A percentile compares a stretch with the other conserved stretches of the same genome.
phyloP scores from a whole-genome alignment of 2,888 invertebrate species.

The Sarcophaga carnaria region DNA sequence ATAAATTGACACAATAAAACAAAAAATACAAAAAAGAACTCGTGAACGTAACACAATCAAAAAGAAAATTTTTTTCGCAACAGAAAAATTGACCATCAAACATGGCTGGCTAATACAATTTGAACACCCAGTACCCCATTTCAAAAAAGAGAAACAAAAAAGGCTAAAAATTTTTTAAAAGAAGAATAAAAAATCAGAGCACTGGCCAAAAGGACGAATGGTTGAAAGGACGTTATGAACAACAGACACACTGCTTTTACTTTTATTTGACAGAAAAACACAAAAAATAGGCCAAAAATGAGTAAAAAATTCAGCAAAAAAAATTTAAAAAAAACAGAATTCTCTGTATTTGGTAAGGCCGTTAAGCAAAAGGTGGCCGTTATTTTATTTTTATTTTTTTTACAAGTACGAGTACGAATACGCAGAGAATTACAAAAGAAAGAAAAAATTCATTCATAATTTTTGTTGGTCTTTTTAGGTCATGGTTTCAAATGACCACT shows the following conservation, averaged over 20 bases:
- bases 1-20: slow-evolving; percentile 57
- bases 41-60: slow-evolving; percentile 8
- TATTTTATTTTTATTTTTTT: not conserved
- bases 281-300: slow-evolving; percentile 66
- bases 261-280: slow-evolving; percentile 61
- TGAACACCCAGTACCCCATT: slow-evolving; percentile 43
- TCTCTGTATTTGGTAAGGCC: slow-evolving; percentile 11
- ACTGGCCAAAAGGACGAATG: slow-evolving; percentile 34
- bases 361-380: slow-evolving; percentile 9
- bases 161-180: not conserved
- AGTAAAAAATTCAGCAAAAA: slow-evolving; percentile 41
- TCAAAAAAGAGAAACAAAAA: slow-evolving; percentile 46
- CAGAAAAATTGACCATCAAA: slow-evolving; percentile 70
- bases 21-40: slow-evolving; percentile 41
- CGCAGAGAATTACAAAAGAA: slow-evolving; percentile 17
- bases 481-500: slow-evolving; percentile 69
- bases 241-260: slow-evolving; percentile 57
- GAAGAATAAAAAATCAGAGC: slow-evolving; percentile 23
- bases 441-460: slow-evolving; percentile 68
- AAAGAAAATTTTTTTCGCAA: slow-evolving; percentile 9
- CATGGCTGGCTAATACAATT: slow-evolving; percentile 56
- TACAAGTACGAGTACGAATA: too few species aligned
- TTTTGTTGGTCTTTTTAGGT: slow-evolving; percentile 69
- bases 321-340: not conserved
- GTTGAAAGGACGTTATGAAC: slow-evolving; percentile 16